Evolutionary conservation across 2,797 vertebrate genomes (phyloP), one percentile per base, ranked within the genome.

Genomic region (Chelon labrosus): DNA sequence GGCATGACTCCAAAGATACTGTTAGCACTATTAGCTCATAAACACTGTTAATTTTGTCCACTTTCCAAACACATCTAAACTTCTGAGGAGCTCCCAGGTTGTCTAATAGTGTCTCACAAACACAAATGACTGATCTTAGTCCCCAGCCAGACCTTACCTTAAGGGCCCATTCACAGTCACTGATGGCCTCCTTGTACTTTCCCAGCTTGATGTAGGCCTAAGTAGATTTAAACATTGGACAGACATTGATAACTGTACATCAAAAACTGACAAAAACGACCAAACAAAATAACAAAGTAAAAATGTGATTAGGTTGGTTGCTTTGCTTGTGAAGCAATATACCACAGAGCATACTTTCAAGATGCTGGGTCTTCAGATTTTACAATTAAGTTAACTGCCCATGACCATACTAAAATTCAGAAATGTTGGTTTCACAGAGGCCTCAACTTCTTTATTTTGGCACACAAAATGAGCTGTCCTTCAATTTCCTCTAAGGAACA

Each of bases 121-220:
- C 66, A 85, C 27, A 61, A 87, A 90, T 76, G 46, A 70, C n/a
- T 74, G 65, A 87, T 72, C 57, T 31, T 3, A 52, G 37, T 66
- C 25, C 37, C 20, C 50, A 65, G 54, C 19, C 31, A 70, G 12
- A 71, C 54, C 93, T 94, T 93, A 98, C 98, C 97, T 95, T 97
- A 65, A 99, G 79, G 38, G 97, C 98, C 96, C 96, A 98, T 54
- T 99, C 94, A 59, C 97, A 98, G 84, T 99, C 98, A 73, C 20
- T 71, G 67, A 99, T 90, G 47, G 96, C 96, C 69, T 98, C 96
- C 62, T 90, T 86, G 76, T 96, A 97, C 77, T 93, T 94, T 3
- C 86, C 87, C 70, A 97, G 88, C 84, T 96, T 98, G 82, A 98
- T 94, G 62, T 96, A 96, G 13, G 98, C 97, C 98, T 94, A 54